Evolutionary conservation across 2,113 vertebrate genomes (phyloP).

Genomic region (Nerophis lumbriciformis): DNA sequence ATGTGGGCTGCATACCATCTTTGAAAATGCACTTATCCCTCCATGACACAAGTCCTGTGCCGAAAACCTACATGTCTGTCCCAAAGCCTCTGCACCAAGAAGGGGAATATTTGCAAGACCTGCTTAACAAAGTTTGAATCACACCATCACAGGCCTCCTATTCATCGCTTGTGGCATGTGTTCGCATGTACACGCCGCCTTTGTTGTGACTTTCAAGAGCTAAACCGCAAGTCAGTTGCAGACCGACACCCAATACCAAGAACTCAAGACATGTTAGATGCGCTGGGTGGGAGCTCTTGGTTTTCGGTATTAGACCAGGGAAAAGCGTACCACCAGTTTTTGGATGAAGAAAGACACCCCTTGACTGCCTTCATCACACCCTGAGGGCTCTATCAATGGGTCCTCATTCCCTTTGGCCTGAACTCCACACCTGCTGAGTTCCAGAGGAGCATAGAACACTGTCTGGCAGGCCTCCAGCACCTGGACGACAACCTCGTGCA

Average conservation of each 20-base stretch:
- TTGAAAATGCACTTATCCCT: no score
- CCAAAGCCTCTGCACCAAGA: no score
- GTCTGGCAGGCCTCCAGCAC: neutral
- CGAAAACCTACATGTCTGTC: no score
- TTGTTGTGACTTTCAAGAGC: neutral
- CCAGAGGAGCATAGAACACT: neutral
- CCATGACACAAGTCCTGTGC: no score
- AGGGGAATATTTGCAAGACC: no score
- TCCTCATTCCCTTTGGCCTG: neutral
- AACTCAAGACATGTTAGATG: slow-evolving; percentile 8
- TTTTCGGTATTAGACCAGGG: slow-evolving; percentile 12
- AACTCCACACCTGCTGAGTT: neutral
- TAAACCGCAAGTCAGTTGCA: slow-evolving; percentile 5
- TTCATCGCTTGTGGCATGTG: no score
- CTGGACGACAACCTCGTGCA: neutral
- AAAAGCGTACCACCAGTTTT: neutral
- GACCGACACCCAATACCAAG: slow-evolving; percentile 5
- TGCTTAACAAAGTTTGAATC: no score
- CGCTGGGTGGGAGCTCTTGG: neutral
- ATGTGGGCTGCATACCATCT: no score
- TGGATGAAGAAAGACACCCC: neutral
- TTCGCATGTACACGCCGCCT: no score
- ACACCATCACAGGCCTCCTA: no score
- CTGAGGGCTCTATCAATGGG: slow-evolving; percentile 1
- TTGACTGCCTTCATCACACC: neutral